Conservation (phyloP, 2,797 vertebrate species). For the Petrocephalus sullivani region DNA sequence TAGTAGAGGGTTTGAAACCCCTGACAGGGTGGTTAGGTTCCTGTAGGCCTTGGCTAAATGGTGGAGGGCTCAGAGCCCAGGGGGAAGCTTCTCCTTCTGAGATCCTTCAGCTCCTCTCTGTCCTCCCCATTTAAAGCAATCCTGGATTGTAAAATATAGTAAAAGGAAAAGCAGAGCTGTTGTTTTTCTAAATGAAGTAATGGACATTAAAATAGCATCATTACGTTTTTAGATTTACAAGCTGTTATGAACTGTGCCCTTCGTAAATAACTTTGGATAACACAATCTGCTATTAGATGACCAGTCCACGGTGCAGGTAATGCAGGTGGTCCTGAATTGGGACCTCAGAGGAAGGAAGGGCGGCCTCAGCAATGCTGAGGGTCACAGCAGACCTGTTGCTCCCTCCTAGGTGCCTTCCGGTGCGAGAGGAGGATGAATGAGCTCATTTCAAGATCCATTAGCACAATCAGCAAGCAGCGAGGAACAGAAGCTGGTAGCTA, state of each 20-base stretch:
- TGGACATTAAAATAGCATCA: not conserved
- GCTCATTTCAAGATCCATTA: slow-evolving; percentile 7
- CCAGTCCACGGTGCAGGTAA: not conserved
- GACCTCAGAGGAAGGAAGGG: not conserved
- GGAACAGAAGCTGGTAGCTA: not conserved
- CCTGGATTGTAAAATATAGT: not conserved
- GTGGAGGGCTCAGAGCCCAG: not conserved
- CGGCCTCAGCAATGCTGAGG: not conserved
- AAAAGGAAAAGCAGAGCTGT: not conserved
- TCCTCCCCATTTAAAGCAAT: not conserved
- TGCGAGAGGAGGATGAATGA: not conserved
- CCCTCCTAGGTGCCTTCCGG: not conserved
- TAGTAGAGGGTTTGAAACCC: not conserved
- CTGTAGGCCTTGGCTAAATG: not conserved
- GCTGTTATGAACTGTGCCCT: not conserved
- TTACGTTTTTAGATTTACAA: not conserved
- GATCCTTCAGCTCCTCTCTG: not conserved
- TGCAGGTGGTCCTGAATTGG: not conserved
- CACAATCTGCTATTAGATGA: not conserved
- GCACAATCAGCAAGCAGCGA: not conserved
- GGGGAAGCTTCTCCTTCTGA: not conserved
- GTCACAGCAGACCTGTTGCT: not conserved
- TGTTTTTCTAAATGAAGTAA: not conserved
- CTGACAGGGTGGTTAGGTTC: not conserved
- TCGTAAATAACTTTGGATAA: not conserved